These are phyloP conservation scores for Masnerella sp. DNA, from an alignment of 2,888 invertebrate species.

Conservation along the genomic window DNA sequence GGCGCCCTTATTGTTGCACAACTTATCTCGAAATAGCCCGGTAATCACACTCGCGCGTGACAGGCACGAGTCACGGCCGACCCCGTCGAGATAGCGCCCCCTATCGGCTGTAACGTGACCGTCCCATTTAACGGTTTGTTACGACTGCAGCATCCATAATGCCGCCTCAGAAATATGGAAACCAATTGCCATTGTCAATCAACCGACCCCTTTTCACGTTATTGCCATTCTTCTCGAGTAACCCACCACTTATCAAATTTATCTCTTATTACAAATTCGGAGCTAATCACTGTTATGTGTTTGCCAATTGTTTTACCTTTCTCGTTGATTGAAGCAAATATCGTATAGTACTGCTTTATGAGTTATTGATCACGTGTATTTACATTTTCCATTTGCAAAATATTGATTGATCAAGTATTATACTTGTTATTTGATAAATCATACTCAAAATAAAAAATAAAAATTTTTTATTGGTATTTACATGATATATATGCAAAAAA, in stretches of 20 bases:
- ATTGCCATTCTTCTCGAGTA: slow-evolving; percentile 44
- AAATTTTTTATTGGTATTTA: too few relatives aligned
- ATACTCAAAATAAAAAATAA: too few relatives aligned
- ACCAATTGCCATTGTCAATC: slow-evolving; percentile 42
- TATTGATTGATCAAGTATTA: too few relatives aligned
- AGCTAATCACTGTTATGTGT: too few relatives aligned
- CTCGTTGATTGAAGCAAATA: too few relatives aligned
- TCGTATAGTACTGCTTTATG: too few relatives aligned
- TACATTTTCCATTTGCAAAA: too few relatives aligned
- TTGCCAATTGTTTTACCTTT: too few relatives aligned
- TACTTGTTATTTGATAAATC: too few relatives aligned
- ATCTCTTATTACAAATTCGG: neutral
- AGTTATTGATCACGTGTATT: too few relatives aligned
- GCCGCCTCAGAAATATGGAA: slow-evolving; percentile 24
- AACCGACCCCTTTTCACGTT: slow-evolving; percentile 26
- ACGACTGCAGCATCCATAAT: slow-evolving; percentile 51
- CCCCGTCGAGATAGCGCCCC: slow-evolving; percentile 42
- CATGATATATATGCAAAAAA: too few relatives aligned
- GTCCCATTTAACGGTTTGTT: slow-evolving; percentile 55
- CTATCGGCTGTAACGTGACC: slow-evolving; percentile 53
- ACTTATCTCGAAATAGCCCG: slow-evolving; percentile 49
- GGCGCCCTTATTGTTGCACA: slow-evolving; percentile 41
- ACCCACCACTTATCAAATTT: slow-evolving; percentile 37
- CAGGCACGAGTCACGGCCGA: slow-evolving; percentile 26
- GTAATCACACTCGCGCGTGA: slow-evolving; percentile 54